phyloP scores from a whole-genome alignment of 2,113 vertebrate genomes.

The Bufo bufo region DNA sequence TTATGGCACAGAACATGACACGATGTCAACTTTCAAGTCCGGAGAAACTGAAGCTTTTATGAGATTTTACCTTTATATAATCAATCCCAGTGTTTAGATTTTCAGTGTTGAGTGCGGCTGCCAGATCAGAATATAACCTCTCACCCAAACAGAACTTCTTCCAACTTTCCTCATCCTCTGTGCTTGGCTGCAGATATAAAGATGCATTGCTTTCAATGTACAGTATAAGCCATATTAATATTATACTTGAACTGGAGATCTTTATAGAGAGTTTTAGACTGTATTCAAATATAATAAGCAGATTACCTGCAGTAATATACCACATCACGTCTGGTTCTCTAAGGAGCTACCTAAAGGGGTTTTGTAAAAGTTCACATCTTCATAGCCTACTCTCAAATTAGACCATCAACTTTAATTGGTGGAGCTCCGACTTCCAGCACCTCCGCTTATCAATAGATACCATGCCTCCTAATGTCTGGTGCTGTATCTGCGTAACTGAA shows the following conservation, averaged over 20 bases:
- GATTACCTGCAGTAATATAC: background rate
- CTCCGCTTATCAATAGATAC: background rate
- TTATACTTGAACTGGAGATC: background rate
- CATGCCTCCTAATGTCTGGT: no score
- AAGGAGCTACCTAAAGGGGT: no score
- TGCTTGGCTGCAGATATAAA: conserved; percentile 76
- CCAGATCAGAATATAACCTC: conserved; percentile 72
- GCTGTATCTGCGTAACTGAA: no score
- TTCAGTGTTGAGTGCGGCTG: conserved; percentile 65
- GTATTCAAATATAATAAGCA: background rate
- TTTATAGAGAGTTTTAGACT: background rate
- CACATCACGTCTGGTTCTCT: no score
- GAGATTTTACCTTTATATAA: conserved; percentile 82
- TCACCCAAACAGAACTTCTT: conserved; percentile 93
- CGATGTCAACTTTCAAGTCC: background rate
- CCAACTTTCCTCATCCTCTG: conserved; percentile 93
- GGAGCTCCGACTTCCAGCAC: background rate
- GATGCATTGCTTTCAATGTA: background rate
- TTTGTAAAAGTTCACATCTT: no score
- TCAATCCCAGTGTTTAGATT: conserved; percentile 77
- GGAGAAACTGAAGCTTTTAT: background rate
- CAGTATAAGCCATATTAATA: background rate
- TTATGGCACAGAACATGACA: no score
- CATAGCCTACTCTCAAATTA: no score
- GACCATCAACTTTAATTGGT: no score